These are phyloP conservation scores for Acanthopagrus latus DNA, from an alignment of 2,797 vertebrate species.

Conservation along the genomic window DNA sequence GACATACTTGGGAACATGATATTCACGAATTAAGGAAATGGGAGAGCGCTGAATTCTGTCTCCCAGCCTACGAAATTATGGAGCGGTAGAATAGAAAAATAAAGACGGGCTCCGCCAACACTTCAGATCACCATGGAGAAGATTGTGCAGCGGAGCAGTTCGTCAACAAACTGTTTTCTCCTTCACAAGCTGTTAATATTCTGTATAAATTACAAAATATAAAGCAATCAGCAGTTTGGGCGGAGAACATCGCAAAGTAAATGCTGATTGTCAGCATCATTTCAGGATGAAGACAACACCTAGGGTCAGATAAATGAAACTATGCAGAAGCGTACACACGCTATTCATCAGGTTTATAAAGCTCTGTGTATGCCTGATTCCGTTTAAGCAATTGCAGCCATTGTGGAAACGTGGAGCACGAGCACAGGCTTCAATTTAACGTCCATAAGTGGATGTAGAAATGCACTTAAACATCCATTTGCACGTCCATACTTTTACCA, in stretches of 20 bases:
- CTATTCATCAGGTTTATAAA: too few species aligned
- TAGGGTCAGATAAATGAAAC: too few species aligned
- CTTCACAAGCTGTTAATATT: neutral
- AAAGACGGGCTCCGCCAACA: neutral
- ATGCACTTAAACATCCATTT: too few species aligned
- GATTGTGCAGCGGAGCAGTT: neutral
- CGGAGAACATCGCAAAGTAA: neutral
- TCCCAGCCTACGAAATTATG: constrained; percentile 6
- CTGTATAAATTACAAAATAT: neutral
- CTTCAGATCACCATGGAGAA: neutral
- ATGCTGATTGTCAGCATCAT: neutral
- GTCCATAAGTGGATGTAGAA: too few species aligned
- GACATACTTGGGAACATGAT: constrained; percentile 31
- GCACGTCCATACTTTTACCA: too few species aligned
- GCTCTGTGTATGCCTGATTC: too few species aligned
- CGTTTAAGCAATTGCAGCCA: too few species aligned
- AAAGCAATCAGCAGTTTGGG: neutral
- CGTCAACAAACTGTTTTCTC: neutral
- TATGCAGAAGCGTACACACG: too few species aligned
- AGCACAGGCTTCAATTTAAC: too few species aligned
- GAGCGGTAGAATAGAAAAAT: neutral
- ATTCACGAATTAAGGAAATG: constrained; percentile 25
- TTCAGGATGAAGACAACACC: neutral
- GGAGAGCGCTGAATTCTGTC: constrained; percentile 5
- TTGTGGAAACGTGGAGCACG: too few species aligned